Evolutionary conservation across 1,140 invertebrate genomes (phyloP), one percentile per base, ranked within the genome.

Genomic region (Magallana angulata): DNA sequence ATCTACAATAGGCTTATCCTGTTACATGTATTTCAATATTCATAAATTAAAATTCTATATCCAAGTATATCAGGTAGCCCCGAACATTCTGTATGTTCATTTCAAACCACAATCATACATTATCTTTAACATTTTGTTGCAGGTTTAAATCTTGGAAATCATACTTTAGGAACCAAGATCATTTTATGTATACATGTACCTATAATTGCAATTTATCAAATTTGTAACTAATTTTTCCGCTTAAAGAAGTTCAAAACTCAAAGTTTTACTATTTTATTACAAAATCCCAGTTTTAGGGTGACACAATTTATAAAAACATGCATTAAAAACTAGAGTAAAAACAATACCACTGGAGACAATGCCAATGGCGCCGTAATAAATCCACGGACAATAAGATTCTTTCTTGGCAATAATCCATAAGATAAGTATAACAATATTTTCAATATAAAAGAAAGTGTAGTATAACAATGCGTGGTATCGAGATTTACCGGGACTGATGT

Each of bases 221-320:
- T 48, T 48, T 48, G 36, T 48, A 48, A 48, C 5, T 48, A 48
- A 48, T 48, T 48, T 24, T 48, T 48, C 36, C 36, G 5, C 2
- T 48, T 48, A 4, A 48, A 48, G 5, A 48, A 48, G 36, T 48
- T 48, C 36, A 48, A 48, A 48, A 48, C 24, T 76, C 11, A 48
- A 48, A 48, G 36, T 48, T 16, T 64, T 3, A 16, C 14, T 64
- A 64, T 18, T 0, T 18, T 18, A 30, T 18, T 18, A 80, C 30
- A 12, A 80, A 30, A 76, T 76, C 11, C 24, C 68, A 9, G 68
- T 62, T 62, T 84, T 84, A 11, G 82, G 82, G 58, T 84, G 82
- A 84, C 82, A 84, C 7, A 62, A 1, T 30, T 58, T 62, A 84
- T 84, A 84, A 58, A 60, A 84, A 11, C 11, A 84, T 62, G 30